A percentile compares a stretch with the other conserved stretches of the same genome.
These are phyloP conservation scores for Turdus rufiventris DNA, from an alignment of 2,113 vertebrate genomes.

Conservation along the genomic window DNA sequence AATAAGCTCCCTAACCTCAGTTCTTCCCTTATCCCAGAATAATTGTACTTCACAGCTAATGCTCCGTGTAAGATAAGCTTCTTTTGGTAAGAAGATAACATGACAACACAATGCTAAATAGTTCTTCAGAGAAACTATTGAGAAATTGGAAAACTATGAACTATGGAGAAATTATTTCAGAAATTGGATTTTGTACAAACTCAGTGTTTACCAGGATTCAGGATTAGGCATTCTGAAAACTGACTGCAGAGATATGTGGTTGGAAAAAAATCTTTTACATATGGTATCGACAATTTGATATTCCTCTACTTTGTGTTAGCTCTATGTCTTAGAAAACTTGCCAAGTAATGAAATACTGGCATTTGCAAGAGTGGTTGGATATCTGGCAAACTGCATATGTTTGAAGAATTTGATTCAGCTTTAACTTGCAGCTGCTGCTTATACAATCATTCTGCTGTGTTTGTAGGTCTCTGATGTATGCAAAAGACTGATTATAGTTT, in stretches of 20 bases:
- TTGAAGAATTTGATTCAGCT: slow-evolving; percentile 47
- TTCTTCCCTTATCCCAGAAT: background rate
- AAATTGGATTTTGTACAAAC: background rate
- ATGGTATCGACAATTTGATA: background rate
- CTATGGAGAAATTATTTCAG: background rate
- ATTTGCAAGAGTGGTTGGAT: slow-evolving; percentile 17
- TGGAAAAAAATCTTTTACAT: background rate
- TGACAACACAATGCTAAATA: background rate
- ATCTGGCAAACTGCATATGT: slow-evolving; percentile 37
- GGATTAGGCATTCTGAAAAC: background rate
- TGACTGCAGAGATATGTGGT: background rate
- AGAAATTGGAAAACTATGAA: too few species aligned
- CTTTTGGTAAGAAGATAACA: background rate
- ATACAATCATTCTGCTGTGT: slow-evolving; percentile 24
- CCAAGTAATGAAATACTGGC: background rate
- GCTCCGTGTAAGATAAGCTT: background rate
- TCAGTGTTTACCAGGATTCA: background rate
- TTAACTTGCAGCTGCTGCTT: slow-evolving; percentile 55
- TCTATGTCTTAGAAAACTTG: slow-evolving; percentile 1
- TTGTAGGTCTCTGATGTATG: slow-evolving; percentile 48
- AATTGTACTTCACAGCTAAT: background rate
- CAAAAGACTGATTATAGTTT: slow-evolving; percentile 49
- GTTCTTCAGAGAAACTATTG: background rate
- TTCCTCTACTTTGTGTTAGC: background rate
- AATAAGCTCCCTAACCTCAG: fast-evolving